phyloP scores from a whole-genome alignment of 2,888 invertebrate genomes.

The Byasa hedistus region DNA sequence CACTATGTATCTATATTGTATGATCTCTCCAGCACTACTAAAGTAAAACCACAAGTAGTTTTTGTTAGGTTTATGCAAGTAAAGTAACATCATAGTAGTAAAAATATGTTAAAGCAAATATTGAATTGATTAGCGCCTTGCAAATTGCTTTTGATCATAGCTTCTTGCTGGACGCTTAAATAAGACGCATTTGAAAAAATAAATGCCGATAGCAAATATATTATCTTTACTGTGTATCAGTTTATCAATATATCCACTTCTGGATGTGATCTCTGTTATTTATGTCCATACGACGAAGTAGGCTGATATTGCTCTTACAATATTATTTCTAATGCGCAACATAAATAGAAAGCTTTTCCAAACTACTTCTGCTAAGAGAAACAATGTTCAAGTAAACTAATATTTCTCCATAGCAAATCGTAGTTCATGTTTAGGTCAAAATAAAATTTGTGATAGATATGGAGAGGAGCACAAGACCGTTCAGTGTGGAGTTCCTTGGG shows the following conservation, averaged over 20 bases:
- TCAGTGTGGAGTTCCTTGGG: no score
- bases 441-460: no score
- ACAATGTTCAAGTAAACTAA: no score
- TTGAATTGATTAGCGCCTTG: constrained; percentile 12
- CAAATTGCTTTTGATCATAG: constrained; percentile 11
- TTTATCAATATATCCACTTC: neutral
- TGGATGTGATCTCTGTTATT: neutral
- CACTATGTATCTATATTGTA: neutral
- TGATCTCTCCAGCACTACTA: constrained; percentile 7
- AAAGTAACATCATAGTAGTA: constrained; percentile 4
- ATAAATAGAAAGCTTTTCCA: no score
- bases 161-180: neutral
- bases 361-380: no score
- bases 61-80: constrained; percentile 1
- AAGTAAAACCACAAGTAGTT: neutral
- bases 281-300: neutral
- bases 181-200: neutral
- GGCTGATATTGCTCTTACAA: neutral
- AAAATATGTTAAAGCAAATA: constrained; percentile 10
- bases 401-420: no score
- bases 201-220: neutral
- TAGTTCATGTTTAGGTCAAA: no score
- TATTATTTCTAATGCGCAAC: no score
- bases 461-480: no score
- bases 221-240: neutral